Conservation (phyloP, 2,888 invertebrate genomes). For the Eupithecia vulgata region DNA sequence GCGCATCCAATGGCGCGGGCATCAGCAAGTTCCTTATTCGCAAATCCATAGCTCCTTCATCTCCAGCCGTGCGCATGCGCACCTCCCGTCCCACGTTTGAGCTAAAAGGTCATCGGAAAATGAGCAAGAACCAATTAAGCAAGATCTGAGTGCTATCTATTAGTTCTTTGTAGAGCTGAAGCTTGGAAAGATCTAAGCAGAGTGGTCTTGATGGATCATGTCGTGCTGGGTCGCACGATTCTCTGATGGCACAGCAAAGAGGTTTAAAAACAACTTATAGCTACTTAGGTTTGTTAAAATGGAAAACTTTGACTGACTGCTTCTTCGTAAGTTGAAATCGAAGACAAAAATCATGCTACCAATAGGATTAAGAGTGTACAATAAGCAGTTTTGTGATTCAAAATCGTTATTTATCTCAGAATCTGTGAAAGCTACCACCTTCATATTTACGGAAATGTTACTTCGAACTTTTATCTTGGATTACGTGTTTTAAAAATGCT, state of each 20-base stretch:
- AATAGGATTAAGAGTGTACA: no score
- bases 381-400: no score
- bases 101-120: neutral
- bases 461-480: no score
- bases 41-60: neutral
- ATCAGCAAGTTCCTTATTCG: neutral
- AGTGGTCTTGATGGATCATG: constrained; percentile 57
- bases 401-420: no score
- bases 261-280: neutral
- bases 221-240: constrained; percentile 76
- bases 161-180: constrained; percentile 3
- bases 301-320: neutral
- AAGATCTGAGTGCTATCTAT: neutral
- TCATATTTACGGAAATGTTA: no score
- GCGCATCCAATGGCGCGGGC: no score
- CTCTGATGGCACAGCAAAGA: constrained; percentile 36
- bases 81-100: neutral
- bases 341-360: neutral
- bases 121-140: neutral
- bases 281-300: neutral
- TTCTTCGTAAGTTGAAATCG: neutral
- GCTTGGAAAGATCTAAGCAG: constrained; percentile 26
- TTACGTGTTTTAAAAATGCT: no score
- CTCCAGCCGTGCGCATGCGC: neutral
- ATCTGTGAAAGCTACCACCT: no score